These are phyloP conservation scores for Parauchenoglanis punctatus DNA, from an alignment of 2,797 vertebrate genomes.

Conservation along the genomic window DNA sequence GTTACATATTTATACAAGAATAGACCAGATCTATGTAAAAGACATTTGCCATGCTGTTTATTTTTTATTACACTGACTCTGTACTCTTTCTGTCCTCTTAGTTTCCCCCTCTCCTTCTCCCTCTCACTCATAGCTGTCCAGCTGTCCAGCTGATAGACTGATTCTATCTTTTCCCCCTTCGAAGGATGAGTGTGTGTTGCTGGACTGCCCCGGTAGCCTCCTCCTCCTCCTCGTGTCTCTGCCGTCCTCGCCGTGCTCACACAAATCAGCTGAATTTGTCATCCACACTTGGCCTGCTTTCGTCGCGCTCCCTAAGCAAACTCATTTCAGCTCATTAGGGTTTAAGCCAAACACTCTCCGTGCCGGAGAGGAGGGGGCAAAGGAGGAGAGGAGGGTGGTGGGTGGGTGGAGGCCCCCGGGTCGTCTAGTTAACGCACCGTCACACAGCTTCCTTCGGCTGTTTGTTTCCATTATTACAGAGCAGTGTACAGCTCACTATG, in stretches of 20 bases:
- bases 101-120: slow-evolving; percentile 8
- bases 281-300: slow-evolving; percentile 54
- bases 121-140: not conserved
- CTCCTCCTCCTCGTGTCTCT: slow-evolving; percentile 3
- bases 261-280: slow-evolving; percentile 46
- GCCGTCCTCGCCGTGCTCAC: not conserved
- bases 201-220: not conserved
- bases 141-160: slow-evolving; percentile 15
- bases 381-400: not conserved
- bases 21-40: not conserved
- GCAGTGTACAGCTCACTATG: slow-evolving; percentile 27
- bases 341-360: slow-evolving; percentile 47
- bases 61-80: not conserved
- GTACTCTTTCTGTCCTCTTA: not conserved
- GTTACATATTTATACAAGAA: not conserved
- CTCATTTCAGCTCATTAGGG: slow-evolving; percentile 63
- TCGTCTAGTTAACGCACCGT: slow-evolving; percentile 37
- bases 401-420: not conserved
- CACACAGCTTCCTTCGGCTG: slow-evolving; percentile 42
- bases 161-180: slow-evolving; percentile 17
- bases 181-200: not conserved
- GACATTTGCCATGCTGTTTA: not conserved
- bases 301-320: slow-evolving; percentile 58
- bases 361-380: not conserved
- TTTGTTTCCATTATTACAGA: slow-evolving; percentile 43